Percentiles rank a stretch among this genome's conserved stretches.
Evolutionary conservation across 1,140 invertebrate genomes (phyloP).

Genomic region (Aculops lycopersici): DNA sequence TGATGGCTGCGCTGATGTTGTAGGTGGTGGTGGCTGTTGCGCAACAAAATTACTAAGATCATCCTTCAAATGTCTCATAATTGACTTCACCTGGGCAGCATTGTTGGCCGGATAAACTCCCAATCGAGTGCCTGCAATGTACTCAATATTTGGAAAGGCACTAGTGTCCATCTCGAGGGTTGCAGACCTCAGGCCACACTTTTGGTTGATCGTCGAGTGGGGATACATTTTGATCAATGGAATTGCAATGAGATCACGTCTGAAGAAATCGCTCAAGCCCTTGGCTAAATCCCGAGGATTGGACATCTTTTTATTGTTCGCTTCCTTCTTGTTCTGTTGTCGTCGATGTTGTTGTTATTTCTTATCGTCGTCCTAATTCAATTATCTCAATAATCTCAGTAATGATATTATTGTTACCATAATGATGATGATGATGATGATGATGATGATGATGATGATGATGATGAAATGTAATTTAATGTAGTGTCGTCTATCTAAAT

Average conservation of each 20-base stretch:
- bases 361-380: too few species aligned
- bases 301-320: not conserved
- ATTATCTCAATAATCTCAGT: too few species aligned
- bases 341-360: too few species aligned
- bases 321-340: too few species aligned
- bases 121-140: not conserved
- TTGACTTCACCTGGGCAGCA: not conserved
- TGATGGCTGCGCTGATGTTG: too few species aligned
- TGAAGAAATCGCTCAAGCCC: not conserved
- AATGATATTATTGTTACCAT: too few species aligned
- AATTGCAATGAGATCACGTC: not conserved
- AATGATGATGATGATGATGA: too few species aligned
- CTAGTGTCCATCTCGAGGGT: not conserved
- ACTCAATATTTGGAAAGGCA: not conserved
- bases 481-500: too few species aligned
- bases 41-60: too few species aligned
- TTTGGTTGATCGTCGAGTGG: not conserved
- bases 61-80: not conserved
- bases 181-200: not conserved
- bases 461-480: slow-evolving; percentile 5
- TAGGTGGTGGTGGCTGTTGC: too few species aligned
- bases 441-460: slow-evolving; percentile 7
- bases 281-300: not conserved
- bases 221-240: not conserved
- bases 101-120: not conserved